Conservation (phyloP, 1,140 invertebrate species). For the Telenomus remus region DNA sequence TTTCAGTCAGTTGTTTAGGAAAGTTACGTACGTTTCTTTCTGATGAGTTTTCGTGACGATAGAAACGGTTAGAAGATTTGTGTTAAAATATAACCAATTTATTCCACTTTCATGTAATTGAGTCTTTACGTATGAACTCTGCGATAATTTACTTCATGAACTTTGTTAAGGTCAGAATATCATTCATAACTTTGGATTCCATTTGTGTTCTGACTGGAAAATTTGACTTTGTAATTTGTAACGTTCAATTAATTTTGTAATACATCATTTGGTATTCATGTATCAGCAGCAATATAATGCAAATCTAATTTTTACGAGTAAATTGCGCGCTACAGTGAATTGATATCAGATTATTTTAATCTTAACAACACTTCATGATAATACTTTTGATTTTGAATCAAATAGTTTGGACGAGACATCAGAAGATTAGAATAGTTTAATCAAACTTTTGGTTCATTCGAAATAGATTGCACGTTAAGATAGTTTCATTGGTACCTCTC, state of each 20-base stretch:
- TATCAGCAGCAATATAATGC: too few relatives aligned
- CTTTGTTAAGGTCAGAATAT: conserved; percentile 31
- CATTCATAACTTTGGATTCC: conserved; percentile 16
- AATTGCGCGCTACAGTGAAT: too few relatives aligned
- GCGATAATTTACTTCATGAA: conserved; percentile 21
- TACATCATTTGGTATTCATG: too few relatives aligned
- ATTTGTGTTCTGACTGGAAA: conserved; percentile 10
- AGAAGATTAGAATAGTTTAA: neutral
- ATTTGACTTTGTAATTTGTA: conserved; percentile 18
- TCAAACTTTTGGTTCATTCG: neutral
- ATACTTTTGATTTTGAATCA: too few relatives aligned
- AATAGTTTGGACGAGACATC: too few relatives aligned
- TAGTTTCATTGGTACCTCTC: conserved; percentile 16
- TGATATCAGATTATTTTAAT: too few relatives aligned
- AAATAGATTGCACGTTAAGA: conserved; percentile 23
- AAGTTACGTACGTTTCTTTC: too few relatives aligned
- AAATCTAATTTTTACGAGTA: too few relatives aligned
- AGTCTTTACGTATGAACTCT: conserved; percentile 25
- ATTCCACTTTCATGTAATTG: conserved; percentile 39
- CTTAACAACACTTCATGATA: too few relatives aligned
- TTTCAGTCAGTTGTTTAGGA: too few relatives aligned
- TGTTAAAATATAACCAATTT: conserved; percentile 33
- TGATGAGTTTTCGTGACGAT: too few relatives aligned
- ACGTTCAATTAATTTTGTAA: conserved; percentile 12
- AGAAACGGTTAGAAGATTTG: conserved; percentile 33